Evolutionary conservation across 2,113 vertebrate species (phyloP).

Genomic region (Sceloporus undulatus): DNA sequence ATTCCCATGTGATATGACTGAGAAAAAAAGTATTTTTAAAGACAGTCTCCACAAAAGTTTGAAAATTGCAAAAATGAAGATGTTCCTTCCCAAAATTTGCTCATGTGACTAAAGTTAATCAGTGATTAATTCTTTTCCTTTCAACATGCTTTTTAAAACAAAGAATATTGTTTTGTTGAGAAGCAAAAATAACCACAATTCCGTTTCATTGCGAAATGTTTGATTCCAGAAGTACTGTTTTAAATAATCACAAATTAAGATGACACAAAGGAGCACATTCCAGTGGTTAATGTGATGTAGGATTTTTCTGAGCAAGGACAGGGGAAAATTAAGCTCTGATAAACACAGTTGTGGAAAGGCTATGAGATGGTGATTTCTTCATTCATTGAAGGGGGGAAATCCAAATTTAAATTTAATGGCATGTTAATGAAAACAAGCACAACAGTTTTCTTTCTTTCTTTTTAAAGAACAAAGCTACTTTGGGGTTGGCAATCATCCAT

Average conservation of each 20-base stretch:
- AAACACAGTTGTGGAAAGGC: slow-evolving; percentile 19
- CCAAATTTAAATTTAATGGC: slow-evolving; percentile 17
- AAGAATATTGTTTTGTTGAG: slow-evolving; percentile 59
- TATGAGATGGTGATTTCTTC: neutral
- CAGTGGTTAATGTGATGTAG: slow-evolving; percentile 24
- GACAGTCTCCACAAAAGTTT: slow-evolving; percentile 25
- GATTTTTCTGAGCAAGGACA: slow-evolving; percentile 42
- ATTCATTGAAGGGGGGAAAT: neutral
- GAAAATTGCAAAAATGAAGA: slow-evolving; percentile 57
- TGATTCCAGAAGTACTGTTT: slow-evolving; percentile 38
- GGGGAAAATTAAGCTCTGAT: neutral
- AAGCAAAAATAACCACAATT: slow-evolving; percentile 40
- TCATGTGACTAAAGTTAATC: slow-evolving; percentile 66
- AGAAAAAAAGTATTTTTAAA: slow-evolving; percentile 19
- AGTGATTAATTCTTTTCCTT: slow-evolving; percentile 42
- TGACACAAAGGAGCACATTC: slow-evolving; percentile 42
- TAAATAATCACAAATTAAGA: slow-evolving; percentile 34
- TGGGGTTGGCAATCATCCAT: neutral
- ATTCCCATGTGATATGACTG: neutral
- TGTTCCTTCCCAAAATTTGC: slow-evolving; percentile 55
- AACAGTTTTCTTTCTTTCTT: slow-evolving; percentile 2
- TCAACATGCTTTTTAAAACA: slow-evolving; percentile 38
- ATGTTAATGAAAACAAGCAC: slow-evolving; percentile 18
- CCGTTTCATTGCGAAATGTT: slow-evolving; percentile 49
- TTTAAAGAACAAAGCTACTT: neutral